These are phyloP conservation scores for Xenopus tropicalis DNA, from an alignment of 2,113 vertebrate genomes.

Conservation along the genomic window DNA sequence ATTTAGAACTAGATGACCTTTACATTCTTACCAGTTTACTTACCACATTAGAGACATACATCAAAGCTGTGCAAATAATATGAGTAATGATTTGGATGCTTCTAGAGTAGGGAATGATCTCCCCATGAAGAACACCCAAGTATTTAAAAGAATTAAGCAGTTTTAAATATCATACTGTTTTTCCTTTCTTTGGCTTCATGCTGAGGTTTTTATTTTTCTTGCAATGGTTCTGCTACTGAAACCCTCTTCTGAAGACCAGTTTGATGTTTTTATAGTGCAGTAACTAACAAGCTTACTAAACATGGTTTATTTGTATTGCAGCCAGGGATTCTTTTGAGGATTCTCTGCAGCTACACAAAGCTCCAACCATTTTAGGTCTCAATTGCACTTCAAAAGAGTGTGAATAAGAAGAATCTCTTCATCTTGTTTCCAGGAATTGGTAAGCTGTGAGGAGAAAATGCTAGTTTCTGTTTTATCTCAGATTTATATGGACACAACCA, in stretches of 20 bases:
- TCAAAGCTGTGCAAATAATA: constrained; percentile 81
- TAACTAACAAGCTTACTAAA: constrained; percentile 50
- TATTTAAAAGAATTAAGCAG: constrained; percentile 71
- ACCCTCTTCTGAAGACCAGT: constrained; percentile 59
- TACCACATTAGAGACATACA: constrained; percentile 67
- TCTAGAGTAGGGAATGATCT: constrained; percentile 59
- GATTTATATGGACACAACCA: constrained; percentile 36
- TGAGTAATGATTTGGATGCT: constrained; percentile 71
- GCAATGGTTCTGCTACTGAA: constrained; percentile 57
- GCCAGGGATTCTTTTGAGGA: constrained; percentile 56
- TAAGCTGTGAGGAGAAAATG: too few species aligned
- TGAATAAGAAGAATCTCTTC: constrained; percentile 52
- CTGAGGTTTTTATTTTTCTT: constrained; percentile 76
- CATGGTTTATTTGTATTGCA: constrained; percentile 75
- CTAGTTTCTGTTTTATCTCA: too few species aligned
- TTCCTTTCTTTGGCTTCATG: constrained; percentile 66
- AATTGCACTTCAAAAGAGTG: constrained; percentile 68
- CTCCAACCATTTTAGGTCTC: constrained; percentile 62
- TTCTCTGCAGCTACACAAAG: constrained; percentile 56
- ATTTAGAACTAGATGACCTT: constrained; percentile 66
- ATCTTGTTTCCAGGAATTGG: constrained; percentile 46
- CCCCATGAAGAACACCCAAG: constrained; percentile 75
- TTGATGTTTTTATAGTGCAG: constrained; percentile 56
- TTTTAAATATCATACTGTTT: constrained; percentile 75
- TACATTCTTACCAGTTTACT: constrained; percentile 71